Evolutionary conservation across 2,888 invertebrate species (phyloP).

Genomic region (Noctua pronuba): DNA sequence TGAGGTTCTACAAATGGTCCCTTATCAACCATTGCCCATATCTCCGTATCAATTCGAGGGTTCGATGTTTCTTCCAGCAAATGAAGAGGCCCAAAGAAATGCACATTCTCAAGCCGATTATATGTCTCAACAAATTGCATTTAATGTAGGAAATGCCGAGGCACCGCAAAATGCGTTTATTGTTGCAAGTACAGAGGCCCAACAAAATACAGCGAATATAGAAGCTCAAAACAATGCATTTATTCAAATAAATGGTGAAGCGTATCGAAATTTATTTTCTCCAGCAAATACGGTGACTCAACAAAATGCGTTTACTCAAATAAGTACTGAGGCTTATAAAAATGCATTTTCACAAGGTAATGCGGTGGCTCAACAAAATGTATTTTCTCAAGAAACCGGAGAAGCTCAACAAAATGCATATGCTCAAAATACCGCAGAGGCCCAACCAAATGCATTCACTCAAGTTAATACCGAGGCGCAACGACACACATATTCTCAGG

Average conservation of each 20-base stretch:
- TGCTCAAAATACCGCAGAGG: too few relatives aligned
- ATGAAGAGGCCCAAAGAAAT: conserved; percentile 21
- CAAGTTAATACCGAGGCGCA: background rate
- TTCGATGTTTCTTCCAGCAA: conserved; percentile 9
- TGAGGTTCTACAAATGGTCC: conserved; percentile 54
- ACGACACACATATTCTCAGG: conserved; percentile 4
- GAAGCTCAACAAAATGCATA: background rate
- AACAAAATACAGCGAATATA: background rate
- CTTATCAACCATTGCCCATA: conserved; percentile 43
- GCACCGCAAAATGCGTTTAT: conserved; percentile 4
- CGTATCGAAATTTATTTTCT: conserved; percentile 6
- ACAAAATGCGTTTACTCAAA: conserved; percentile 1
- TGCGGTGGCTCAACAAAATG: background rate
- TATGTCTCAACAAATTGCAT: conserved; percentile 11
- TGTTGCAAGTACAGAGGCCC: conserved; percentile 2
- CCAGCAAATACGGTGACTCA: background rate
- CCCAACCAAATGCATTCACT: background rate
- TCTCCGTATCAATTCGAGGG: conserved; percentile 34
- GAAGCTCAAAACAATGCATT: conserved; percentile 6
- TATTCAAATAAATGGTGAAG: conserved; percentile 17
- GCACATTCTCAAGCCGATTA: conserved; percentile 8
- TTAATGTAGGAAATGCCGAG: conserved; percentile 11
- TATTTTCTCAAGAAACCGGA: background rate
- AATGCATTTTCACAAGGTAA: background rate
- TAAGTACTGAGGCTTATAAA: background rate